A percentile compares a stretch with the other conserved stretches of the same genome.
Evolutionary conservation across 2,888 invertebrate genomes (phyloP).

Genomic region (Caenorhabditis sinica): DNA sequence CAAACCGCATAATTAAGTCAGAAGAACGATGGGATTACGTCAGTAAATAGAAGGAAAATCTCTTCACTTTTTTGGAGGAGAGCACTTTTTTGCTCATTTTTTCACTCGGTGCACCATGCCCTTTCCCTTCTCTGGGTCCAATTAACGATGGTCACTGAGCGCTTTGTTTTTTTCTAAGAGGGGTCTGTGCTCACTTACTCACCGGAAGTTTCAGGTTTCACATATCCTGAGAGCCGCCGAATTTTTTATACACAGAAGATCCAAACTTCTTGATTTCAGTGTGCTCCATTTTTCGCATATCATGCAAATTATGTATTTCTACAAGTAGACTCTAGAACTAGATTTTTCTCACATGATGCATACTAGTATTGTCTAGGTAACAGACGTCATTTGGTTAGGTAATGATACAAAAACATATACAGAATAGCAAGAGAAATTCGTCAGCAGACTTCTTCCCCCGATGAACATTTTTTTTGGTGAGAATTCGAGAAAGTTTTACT

Average conservation of each 20-base stretch:
- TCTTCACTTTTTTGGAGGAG: neutral
- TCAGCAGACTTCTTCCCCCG: too few species aligned
- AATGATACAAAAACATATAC: too few species aligned
- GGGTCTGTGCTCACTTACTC: conserved; percentile 31
- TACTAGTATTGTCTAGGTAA: conserved; percentile 14
- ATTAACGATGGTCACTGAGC: conserved; percentile 24
- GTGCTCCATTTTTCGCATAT: neutral
- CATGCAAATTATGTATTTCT: too few species aligned
- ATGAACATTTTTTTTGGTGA: too few species aligned
- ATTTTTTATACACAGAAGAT: neutral
- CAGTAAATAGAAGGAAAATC: neutral
- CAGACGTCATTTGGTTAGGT: conserved; percentile 15
- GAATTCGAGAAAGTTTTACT: too few species aligned
- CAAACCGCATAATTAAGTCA: conserved; percentile 23
- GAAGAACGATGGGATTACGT: neutral
- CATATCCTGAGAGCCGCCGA: neutral
- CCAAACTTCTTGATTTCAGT: neutral
- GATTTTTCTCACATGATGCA: neutral
- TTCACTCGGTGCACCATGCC: neutral
- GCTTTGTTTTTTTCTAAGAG: neutral
- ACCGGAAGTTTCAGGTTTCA: conserved; percentile 39
- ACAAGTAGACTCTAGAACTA: too few species aligned
- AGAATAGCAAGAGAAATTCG: too few species aligned
- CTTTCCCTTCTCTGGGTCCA: conserved; percentile 9
- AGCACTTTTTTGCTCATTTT: neutral